Base-by-base conservation (phyloP, 2,888 invertebrate species). In the Dryobotodes eremita region DNA sequence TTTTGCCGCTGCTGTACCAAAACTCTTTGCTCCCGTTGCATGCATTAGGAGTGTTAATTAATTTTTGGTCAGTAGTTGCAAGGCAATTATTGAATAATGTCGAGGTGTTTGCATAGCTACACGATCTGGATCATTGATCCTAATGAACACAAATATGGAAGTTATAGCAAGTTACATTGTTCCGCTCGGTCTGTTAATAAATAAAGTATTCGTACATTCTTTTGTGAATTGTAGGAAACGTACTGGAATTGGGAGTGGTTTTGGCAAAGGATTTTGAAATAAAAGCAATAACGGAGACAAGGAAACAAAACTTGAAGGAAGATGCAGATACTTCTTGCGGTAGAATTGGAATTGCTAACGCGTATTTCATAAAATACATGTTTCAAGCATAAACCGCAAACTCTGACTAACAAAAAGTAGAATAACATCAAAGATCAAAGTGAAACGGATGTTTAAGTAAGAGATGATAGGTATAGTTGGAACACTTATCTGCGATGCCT, bases 41-140 rank as follows among this genome's bases (percentile, higher is more conserved):
- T 93, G 91, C 86, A 93, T 94, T 94, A 95, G 92, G 90, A 91
- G 87, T 93, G 92, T 92, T 94, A 93, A 95, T 95, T 94, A 94
- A 93, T 93, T 93, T 93, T 90, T 83, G 83, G 83, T 83, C 82
- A 84, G 79, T 80, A 85, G 84, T 79, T 83, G 73, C 71, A 79
- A 83, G 79, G 66, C 62, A 75, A 76, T 79, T 70, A 79, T 82
- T 85, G 59, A 77, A 77, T 77, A 61, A 77, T 76, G 57, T 74
- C n/a, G 48, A 80, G 75, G 61, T 75, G 69, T 84, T 86, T 80
- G 57, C 70, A 42, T 13, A 23, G 59, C 53, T 59, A 69, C 68
- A 36, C 13, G 20, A 46, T 15, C 23, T 36, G n/a, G 36, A 64
- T 71, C 57, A 61, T 69, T 74, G 26, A 65, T 65, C 17, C n/a